Percentiles rank a stretch among this genome's conserved stretches.
Conservation (phyloP, 2,888 invertebrate genomes). For the Lamellibrachia columna region DNA sequence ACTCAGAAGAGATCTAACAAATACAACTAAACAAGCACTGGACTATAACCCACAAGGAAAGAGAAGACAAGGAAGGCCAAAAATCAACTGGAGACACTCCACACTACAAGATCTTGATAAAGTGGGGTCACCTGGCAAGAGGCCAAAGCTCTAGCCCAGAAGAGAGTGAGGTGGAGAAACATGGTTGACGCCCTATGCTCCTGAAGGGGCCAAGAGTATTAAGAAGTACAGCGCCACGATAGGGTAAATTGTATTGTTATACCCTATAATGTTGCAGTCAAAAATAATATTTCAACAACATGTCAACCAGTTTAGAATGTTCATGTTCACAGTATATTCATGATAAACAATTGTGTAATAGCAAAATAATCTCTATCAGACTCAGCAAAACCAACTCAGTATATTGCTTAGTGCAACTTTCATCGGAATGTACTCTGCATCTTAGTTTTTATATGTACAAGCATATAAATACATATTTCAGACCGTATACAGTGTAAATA, state of each 20-base stretch:
- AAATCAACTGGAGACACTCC: no score
- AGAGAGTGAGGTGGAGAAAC: no score
- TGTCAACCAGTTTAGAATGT: not conserved
- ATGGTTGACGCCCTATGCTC: no score
- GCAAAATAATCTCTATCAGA: not conserved
- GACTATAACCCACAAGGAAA: no score
- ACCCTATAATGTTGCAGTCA: not conserved
- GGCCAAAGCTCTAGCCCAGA: no score
- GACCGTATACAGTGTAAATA: not conserved
- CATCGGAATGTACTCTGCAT: not conserved
- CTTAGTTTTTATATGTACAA: not conserved
- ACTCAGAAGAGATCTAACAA: no score
- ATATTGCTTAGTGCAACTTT: not conserved
- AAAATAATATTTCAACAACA: not conserved
- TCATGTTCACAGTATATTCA: not conserved
- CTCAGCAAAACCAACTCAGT: not conserved
- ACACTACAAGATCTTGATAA: no score
- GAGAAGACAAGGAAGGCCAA: no score
- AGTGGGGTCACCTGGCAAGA: no score
- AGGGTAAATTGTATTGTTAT: not conserved
- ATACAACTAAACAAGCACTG: no score
- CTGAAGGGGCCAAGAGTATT: no score
- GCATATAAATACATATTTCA: not conserved
- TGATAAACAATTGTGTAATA: not conserved
- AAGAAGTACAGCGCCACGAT: not conserved